Evolutionary conservation across 2,888 invertebrate genomes (phyloP), one percentile per base, ranked within the genome.

Genomic region (Ganaspis brasiliensis): DNA sequence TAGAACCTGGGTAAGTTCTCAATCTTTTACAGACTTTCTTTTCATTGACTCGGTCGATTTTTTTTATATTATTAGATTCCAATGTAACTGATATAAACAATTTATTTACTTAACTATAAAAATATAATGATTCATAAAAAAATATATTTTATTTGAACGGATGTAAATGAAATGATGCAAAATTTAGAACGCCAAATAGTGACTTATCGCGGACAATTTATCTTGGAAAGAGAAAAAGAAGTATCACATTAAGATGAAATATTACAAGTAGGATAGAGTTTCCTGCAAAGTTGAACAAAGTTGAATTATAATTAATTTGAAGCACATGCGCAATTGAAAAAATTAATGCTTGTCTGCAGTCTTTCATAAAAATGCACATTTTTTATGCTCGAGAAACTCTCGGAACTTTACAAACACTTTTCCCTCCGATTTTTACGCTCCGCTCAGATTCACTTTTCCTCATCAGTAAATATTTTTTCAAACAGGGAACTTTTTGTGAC

Each of bases 241-340:
- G 6, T 19, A 49, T 49, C 49, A 52, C 52, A 52, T 52, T 52
- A 52, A 52, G 52, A 52, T 52, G 52, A 52, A 52, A 52, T 52
- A 52, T 52, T 52, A 52, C 52, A n/a, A n/a, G 9, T n/a, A n/a
- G 52, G 52, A 52, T 52, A 16, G 52, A 52, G 52, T 52, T 52
- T 52, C 16, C 52, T 19, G 52, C 8, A 52, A 52, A 52, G 52
- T 52, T 52, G 16, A 52, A 52, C 52, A 52, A 52, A 52, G 52
- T 52, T 52, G 52, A 52, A 52, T 52, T 52, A n/a, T 52, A 52
- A 52, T 52, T 52, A 52, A 52, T 52, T 52, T 52, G 52, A 52
- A 52, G 52, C 19, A 52, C 19, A 52, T 52, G 52, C 16, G 52
- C 16, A 52, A 52, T 52, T 52, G 52, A 52, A 52, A 52, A 52